phyloP scores from a whole-genome alignment of 2,113 vertebrate species.

The Odocoileus hemionus region DNA sequence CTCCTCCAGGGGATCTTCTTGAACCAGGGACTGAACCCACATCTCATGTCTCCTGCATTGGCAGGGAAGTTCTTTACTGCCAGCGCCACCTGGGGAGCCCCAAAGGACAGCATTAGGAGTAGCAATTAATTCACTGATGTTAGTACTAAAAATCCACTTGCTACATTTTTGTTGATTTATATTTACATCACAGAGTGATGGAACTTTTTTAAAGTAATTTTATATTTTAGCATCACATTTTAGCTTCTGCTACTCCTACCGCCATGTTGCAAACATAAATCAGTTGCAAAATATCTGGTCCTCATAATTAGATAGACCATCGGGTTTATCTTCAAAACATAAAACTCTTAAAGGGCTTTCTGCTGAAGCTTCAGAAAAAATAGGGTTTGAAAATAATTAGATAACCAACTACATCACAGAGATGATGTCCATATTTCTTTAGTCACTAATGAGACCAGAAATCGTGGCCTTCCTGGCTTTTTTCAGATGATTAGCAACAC shows the following conservation, averaged over 20 bases:
- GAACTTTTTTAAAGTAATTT: not conserved
- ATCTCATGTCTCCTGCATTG: not conserved
- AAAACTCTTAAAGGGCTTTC: conserved; percentile 24
- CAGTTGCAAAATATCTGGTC: not conserved
- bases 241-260: not conserved
- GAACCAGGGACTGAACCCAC: not conserved
- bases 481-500: not conserved
- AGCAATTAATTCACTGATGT: not conserved
- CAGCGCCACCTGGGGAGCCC: not conserved
- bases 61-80: not conserved
- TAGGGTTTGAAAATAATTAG: conserved; percentile 31
- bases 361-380: not conserved
- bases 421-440: conserved; percentile 17
- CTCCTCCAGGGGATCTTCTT: not conserved
- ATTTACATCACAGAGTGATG: not conserved
- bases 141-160: not conserved
- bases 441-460: conserved; percentile 42
- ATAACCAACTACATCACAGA: not conserved
- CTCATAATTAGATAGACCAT: not conserved
- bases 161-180: not conserved
- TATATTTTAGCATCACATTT: not conserved
- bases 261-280: not conserved
- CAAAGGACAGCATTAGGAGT: not conserved
- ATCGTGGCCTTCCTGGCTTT: not conserved
- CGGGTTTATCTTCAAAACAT: not conserved